Conservation (phyloP, 2,113 vertebrate species). For the Sturnira hondurensis region DNA sequence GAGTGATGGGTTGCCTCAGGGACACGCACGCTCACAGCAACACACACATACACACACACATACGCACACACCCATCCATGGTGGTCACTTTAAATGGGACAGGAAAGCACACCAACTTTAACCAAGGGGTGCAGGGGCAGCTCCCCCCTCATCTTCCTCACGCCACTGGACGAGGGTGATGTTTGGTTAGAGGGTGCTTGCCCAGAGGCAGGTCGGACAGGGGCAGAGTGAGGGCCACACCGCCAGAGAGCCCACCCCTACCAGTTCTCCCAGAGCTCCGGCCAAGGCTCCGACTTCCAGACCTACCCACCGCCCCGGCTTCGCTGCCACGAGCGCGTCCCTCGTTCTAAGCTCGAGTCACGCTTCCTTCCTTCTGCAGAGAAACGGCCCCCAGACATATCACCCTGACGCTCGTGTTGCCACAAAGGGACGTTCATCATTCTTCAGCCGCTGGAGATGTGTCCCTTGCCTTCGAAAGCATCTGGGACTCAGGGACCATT, state of each 20-base stretch:
- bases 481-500: fast-evolving
- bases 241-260: background rate
- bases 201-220: background rate
- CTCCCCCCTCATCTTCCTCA: background rate
- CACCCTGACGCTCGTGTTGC: fast-evolving
- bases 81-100: fast-evolving
- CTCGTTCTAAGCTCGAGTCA: background rate
- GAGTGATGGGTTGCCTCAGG: background rate
- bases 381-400: background rate
- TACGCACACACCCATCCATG: fast-evolving
- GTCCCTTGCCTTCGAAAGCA: background rate
- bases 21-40: fast-evolving
- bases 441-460: background rate
- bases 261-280: background rate
- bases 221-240: background rate
- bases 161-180: background rate
- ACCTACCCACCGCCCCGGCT: background rate
- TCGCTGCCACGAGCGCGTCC: fast-evolving
- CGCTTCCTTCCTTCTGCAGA: background rate
- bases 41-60: background rate
- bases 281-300: background rate
- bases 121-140: background rate
- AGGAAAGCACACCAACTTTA: background rate
- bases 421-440: background rate
- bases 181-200: background rate